Base-by-base conservation (phyloP, 2,113 vertebrate species). In the Perccottus glenii region DNA sequence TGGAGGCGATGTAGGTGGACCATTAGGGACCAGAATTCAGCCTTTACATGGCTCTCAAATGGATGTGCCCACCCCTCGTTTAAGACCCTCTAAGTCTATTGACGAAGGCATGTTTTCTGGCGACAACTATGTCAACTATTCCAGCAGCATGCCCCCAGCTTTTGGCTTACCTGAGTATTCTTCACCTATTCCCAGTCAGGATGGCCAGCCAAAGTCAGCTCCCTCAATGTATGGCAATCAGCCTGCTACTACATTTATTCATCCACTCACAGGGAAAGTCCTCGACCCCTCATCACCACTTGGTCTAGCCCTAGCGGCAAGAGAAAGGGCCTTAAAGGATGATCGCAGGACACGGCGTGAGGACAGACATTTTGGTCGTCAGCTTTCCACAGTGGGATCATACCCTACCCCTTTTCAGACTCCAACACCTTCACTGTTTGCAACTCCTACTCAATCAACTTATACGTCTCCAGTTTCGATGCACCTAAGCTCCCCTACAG, bases 21-120 rank as follows among this genome's bases (percentile, higher is more conserved):
- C 56, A 35, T 36, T 66, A 6, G 81, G 53, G 14, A 5, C 52
- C 5, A 85, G 82, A 77, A 88, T 84, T 62, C 89, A 83, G 77
- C 88, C 78, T 53, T 77, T 85, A 36, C 92, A 91, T 35, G 42
- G 77, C 27, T 75, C 85, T 60, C 83, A 89, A 52, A 89, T 92
- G 64, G 86, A 89, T 5, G 77, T 84, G 7, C 92, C 93, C 11
- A 87, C 87, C 1, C 91, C 94, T 35, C 92, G 95, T 27, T 90
- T 96, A 46, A 93, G 94, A 27, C 94, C 95, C 42, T 96, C 95
- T 50, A 96, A 96, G 15, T 96, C 95, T 79, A 96, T 97, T 40
- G 96, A 96, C 36, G 96, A 97, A 52, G 95, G 94, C 71, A 94
- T 96, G 94, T 96, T 96, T 82, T 94, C 94, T 8, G 93, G 93